Conservation (phyloP, 1,140 invertebrate genomes). For the Asbolus verrucosus region DNA sequence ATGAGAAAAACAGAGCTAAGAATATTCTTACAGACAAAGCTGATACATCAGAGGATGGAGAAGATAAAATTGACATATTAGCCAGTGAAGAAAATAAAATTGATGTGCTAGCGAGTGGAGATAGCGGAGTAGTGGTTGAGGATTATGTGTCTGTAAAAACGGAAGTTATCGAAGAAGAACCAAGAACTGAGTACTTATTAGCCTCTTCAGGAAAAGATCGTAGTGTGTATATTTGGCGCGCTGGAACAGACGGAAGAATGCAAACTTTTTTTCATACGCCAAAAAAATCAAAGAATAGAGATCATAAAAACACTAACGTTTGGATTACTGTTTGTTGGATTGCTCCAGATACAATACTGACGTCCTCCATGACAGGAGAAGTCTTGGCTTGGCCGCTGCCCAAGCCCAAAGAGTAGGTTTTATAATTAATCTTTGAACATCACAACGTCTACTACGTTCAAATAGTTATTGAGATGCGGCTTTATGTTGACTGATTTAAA, state of each 20-base stretch:
- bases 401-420: slow-evolving; percentile 54
- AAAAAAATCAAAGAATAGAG: slow-evolving; percentile 38
- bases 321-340: slow-evolving; percentile 71
- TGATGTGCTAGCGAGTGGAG: not conserved
- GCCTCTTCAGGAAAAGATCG: slow-evolving; percentile 68
- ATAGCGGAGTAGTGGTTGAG: not conserved
- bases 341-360: slow-evolving; percentile 66
- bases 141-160: not conserved
- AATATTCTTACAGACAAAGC: too few species aligned
- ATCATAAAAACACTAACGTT: slow-evolving; percentile 60
- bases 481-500: too few species aligned
- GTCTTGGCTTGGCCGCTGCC: slow-evolving; percentile 68
- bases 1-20: not conserved
- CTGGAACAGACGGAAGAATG: slow-evolving; percentile 69
- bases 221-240: slow-evolving; percentile 70
- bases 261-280: slow-evolving; percentile 63
- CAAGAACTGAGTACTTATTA: slow-evolving; percentile 66
- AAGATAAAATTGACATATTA: too few species aligned
- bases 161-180: slow-evolving; percentile 47
- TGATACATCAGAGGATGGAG: too few species aligned
- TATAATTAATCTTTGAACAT: slow-evolving; percentile 39
- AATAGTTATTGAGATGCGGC: too few species aligned
- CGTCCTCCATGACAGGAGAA: slow-evolving; percentile 68
- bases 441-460: too few species aligned
- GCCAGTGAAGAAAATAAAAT: not conserved